Evolutionary conservation across 2,888 invertebrate species (phyloP), one percentile per base, ranked within the genome.

Genomic region (Pachycephus smyrnensis): DNA sequence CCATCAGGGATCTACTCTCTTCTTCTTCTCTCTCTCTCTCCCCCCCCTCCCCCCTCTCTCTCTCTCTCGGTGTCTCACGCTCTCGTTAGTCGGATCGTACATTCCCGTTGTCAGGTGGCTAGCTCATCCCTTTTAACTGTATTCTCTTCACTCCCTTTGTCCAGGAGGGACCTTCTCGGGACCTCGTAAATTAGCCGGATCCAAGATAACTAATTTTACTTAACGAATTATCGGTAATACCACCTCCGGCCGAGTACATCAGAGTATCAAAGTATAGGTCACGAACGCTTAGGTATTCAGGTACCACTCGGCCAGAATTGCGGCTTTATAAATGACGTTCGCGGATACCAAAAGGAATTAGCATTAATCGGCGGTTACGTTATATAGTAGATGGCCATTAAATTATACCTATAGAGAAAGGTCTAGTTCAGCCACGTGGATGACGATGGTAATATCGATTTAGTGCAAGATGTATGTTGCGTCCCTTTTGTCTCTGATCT

Each of bases 381-480:
- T 55, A 23, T 55, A 55, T 9, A 9, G 55, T 55, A 23, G 6
- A 2, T 0, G 1, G 40, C 23, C 2, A 23, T 55, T 23, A 55
- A 23, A 23, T 55, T 23, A 55, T 55, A 55, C 23, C 55, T 55
- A 23, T 55, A 55, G 55, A 23, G 6, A 55, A 55, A 55, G 15
- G 23, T 23, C 15, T 55, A 55, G 55, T 23, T 55, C 23, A 55
- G 6, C 55, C 55, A 55, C 55, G 9, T 81, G 85, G 81, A 84
- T 84, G 82, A 84, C 82, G 86, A 87, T 86, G 85, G 84, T 87
- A 86, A 87, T 88, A 88, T 88, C 87, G 88, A 88, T 88, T 88
- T 84, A 86, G 84, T 82, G 75, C 83, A 85, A 84, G 82, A 79
- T 78, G 77, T 77, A 23, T 23, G 40, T 2, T 40, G 55, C 55